Percentiles rank a stretch among this genome's conserved stretches.
These are phyloP conservation scores for Lymantria monacha DNA, from an alignment of 2,888 invertebrate genomes.

Conservation along the genomic window DNA sequence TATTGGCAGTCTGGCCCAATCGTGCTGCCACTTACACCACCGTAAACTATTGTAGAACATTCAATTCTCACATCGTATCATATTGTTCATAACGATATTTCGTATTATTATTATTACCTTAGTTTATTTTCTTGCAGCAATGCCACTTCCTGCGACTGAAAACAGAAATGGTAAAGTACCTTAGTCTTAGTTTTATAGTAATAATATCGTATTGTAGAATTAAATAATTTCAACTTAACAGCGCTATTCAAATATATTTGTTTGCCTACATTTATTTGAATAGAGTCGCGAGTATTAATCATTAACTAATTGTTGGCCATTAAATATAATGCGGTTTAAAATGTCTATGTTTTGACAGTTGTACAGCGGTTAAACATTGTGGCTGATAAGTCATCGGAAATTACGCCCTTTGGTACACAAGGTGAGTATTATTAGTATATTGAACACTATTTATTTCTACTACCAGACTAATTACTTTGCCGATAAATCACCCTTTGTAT, in stretches of 20 bases:
- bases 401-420: constrained; percentile 73
- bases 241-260: no score
- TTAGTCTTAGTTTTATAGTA: no score
- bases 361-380: constrained; percentile 72
- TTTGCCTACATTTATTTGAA: background rate
- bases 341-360: constrained; percentile 45
- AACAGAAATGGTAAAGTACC: constrained; percentile 63
- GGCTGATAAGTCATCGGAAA: constrained; percentile 69
- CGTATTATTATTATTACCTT: background rate
- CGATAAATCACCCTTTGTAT: constrained; percentile 12
- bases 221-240: no score
- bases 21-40: no score
- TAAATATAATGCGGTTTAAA: constrained; percentile 5
- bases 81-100: no score
- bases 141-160: constrained; percentile 67
- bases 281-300: background rate
- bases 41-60: no score
- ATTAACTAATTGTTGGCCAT: background rate
- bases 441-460: constrained; percentile 23
- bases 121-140: constrained; percentile 50
- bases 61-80: no score
- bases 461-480: constrained; percentile 28
- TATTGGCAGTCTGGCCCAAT: no score
- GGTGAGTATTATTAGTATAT: constrained; percentile 47
- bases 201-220: no score